Percentiles rank a stretch among this genome's conserved stretches.
phyloP scores from a whole-genome alignment of 2,113 vertebrate species.

The Pontoporia blainvillei region DNA sequence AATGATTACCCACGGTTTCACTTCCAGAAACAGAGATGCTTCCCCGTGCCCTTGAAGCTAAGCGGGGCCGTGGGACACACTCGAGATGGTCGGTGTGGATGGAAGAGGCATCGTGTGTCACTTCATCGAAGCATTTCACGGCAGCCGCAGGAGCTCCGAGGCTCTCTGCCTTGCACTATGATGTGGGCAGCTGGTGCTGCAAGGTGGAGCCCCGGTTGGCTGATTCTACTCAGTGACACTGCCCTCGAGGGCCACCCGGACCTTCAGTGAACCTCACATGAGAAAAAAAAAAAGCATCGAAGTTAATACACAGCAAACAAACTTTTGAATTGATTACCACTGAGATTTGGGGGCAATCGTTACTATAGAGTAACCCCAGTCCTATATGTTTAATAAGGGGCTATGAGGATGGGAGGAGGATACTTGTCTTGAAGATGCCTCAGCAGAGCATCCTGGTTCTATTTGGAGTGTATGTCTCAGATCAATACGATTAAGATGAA shows the following conservation, averaged over 20 bases:
- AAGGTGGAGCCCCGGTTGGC: neutral
- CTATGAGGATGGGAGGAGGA: fast-evolving
- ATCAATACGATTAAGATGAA: neutral
- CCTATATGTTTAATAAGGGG: neutral
- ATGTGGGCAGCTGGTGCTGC: fast-evolving
- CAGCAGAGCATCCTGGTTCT: neutral
- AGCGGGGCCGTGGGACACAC: neutral
- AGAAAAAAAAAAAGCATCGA: neutral
- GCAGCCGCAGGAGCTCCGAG: fast-evolving
- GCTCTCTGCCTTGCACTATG: neutral
- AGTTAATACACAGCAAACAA: neutral
- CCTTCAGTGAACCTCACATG: neutral
- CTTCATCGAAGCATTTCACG: fast-evolving
- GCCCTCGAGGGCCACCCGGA: neutral
- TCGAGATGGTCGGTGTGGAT: too few relatives aligned
- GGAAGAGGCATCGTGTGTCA: neutral
- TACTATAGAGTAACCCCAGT: fast-evolving
- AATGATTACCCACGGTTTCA: neutral
- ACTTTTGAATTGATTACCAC: neutral
- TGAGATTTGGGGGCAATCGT: neutral
- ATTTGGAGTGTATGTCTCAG: neutral
- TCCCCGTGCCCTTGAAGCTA: neutral
- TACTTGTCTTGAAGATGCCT: neutral
- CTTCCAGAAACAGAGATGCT: neutral
- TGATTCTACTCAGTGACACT: neutral